Evolutionary conservation across 2,113 vertebrate species (phyloP).

Genomic region (Rhynchopsitta pachyrhyncha): DNA sequence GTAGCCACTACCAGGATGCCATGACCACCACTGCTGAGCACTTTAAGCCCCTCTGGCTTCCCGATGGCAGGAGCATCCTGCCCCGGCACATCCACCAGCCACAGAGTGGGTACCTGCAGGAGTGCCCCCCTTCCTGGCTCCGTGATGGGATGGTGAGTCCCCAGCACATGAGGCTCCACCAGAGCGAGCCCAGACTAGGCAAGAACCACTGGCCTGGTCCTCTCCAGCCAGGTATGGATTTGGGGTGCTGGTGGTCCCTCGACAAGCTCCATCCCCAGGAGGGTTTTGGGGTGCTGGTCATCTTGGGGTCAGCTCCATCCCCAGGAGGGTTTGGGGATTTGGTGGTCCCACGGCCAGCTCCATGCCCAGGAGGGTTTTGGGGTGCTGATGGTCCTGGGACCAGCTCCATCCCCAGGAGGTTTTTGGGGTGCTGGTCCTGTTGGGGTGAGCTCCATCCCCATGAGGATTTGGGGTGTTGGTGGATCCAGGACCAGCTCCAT

Average conservation of each 20-base stretch:
- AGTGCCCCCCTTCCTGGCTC: background rate
- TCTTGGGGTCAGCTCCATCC: fast-evolving
- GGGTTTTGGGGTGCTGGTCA: background rate
- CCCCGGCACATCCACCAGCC: background rate
- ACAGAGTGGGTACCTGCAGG: background rate
- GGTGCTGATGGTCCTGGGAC: fast-evolving
- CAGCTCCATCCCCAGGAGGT: background rate
- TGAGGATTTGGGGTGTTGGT: background rate
- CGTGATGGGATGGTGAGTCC: background rate
- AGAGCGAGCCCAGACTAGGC: too few relatives aligned
- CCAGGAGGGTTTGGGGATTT: background rate
- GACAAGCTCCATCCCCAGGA: too few relatives aligned
- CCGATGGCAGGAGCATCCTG: background rate
- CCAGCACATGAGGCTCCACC: background rate
- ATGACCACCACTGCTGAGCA: constrained; percentile 11
- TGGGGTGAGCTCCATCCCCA: too few relatives aligned
- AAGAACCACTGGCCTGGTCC: fast-evolving
- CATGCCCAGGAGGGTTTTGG: background rate
- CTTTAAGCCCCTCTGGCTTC: constrained; percentile 37
- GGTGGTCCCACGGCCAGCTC: fast-evolving
- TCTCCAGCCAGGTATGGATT: background rate
- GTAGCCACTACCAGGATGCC: background rate
- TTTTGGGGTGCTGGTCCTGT: background rate
- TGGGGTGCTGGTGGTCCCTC: fast-evolving
- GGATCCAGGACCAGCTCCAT: too few relatives aligned